phyloP scores from a whole-genome alignment of 2,113 vertebrate genomes.

The Corythornis vintsioides region DNA sequence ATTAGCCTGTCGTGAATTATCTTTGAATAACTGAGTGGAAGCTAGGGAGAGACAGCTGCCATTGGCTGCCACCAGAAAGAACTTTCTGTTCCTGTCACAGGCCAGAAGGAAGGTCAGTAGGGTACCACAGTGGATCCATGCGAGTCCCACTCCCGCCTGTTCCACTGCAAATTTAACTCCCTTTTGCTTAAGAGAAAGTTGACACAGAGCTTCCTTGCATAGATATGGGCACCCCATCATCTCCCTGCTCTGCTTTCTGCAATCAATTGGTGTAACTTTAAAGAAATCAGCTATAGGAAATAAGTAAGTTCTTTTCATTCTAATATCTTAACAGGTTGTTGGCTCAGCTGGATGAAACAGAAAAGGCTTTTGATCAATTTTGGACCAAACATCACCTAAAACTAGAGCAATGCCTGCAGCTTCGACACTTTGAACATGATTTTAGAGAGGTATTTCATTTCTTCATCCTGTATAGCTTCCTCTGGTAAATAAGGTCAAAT shows the following conservation, averaged over 20 bases:
- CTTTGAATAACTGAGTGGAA: not conserved
- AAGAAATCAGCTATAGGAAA: not conserved
- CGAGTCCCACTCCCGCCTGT: not conserved
- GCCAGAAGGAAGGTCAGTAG: not conserved
- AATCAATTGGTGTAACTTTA: not conserved
- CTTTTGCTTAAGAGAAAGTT: not conserved
- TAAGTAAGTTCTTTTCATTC: not conserved
- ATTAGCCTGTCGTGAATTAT: not conserved
- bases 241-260: not conserved
- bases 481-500: not conserved
- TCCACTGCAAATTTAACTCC: not conserved
- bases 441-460: slow-evolving; percentile 86
- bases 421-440: slow-evolving; percentile 93
- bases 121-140: not conserved
- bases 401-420: slow-evolving; percentile 90
- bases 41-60: not conserved
- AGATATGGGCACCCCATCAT: not conserved
- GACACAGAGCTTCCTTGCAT: not conserved
- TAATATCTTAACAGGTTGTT: slow-evolving; percentile 82
- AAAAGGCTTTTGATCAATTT: slow-evolving; percentile 92
- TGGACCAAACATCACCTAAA: slow-evolving; percentile 92
- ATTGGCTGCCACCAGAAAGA: not conserved
- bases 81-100: not conserved
- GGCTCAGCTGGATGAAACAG: slow-evolving; percentile 91
- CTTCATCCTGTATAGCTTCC: not conserved